Conservation (phyloP, 2,113 vertebrate genomes). For the Lophius piscatorius region DNA sequence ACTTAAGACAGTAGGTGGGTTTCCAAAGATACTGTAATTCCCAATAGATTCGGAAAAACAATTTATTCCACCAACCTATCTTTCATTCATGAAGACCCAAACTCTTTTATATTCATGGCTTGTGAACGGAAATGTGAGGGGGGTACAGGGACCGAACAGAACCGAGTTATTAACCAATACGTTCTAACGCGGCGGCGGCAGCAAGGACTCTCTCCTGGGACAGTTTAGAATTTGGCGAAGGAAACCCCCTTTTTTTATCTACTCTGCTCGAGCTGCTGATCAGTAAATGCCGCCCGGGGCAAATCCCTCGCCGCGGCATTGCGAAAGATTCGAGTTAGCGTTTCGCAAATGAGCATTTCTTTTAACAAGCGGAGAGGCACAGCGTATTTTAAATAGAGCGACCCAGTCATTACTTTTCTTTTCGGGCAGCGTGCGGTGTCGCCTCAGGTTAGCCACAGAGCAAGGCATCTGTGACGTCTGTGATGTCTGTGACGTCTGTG, state of each 20-base stretch:
- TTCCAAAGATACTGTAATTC: too few species aligned
- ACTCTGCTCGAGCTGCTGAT: conserved; percentile 42
- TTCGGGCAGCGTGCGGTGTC: conserved; percentile 17
- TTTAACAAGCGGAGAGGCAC: conserved; percentile 45
- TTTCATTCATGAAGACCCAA: conserved; percentile 67
- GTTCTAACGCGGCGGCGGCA: conserved; percentile 26
- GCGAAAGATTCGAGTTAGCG: conserved; percentile 45
- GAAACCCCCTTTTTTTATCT: conserved; percentile 57
- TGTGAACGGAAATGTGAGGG: conserved; percentile 17
- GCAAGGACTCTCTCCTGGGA: conserved; percentile 43
- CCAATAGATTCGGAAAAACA: too few species aligned
- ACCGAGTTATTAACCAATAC: conserved; percentile 33
- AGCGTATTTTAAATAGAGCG: conserved; percentile 22
- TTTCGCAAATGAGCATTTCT: conserved; percentile 54
- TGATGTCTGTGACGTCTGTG: conserved; percentile 27
- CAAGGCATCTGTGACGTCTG: too few species aligned
- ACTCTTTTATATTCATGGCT: conserved; percentile 61
- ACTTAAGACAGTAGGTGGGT: too few species aligned
- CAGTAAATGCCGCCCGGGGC: conserved; percentile 65
- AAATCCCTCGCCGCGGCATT: conserved; percentile 38
- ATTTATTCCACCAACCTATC: conserved; percentile 43
- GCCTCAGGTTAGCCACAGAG: conserved; percentile 48
- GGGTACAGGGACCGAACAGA: conserved; percentile 39
- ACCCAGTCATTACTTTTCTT: conserved; percentile 34
- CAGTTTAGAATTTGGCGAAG: conserved; percentile 65